These are phyloP conservation scores for Eupithecia subumbrata DNA, from an alignment of 2,888 invertebrate species.

Conservation along the genomic window DNA sequence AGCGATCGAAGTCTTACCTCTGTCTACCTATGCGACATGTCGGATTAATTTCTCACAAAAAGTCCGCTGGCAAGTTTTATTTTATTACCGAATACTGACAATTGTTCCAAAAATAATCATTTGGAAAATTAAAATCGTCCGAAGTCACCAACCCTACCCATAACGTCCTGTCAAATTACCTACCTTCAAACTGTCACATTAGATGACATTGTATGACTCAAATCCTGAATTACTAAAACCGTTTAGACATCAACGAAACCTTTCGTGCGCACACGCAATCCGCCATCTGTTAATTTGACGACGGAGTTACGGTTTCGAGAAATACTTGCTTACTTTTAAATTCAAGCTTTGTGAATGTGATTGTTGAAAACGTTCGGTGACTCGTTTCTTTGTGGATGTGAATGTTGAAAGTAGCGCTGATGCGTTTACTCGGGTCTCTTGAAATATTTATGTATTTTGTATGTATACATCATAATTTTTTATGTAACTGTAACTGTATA, in stretches of 20 bases:
- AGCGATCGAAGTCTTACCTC: no score
- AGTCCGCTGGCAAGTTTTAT: background rate
- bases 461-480: no score
- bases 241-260: background rate
- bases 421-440: background rate
- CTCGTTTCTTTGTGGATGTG: background rate
- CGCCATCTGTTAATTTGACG: constrained; percentile 36
- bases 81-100: background rate
- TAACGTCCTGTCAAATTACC: constrained; percentile 9
- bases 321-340: background rate
- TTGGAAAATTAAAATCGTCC: background rate
- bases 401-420: background rate
- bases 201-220: constrained; percentile 1
- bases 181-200: constrained; percentile 6
- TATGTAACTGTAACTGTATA: no score
- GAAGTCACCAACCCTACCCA: background rate
- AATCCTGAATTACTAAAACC: background rate
- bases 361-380: constrained; percentile 5
- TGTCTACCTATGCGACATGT: background rate
- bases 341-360: constrained; percentile 6
- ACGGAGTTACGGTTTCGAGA: constrained; percentile 34
- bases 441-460: background rate
- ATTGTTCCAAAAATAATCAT: background rate
- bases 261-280: constrained; percentile 8
- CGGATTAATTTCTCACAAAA: background rate